Evolutionary conservation across 2,113 vertebrate genomes (phyloP).

Genomic region (Chloropsis hardwickii): DNA sequence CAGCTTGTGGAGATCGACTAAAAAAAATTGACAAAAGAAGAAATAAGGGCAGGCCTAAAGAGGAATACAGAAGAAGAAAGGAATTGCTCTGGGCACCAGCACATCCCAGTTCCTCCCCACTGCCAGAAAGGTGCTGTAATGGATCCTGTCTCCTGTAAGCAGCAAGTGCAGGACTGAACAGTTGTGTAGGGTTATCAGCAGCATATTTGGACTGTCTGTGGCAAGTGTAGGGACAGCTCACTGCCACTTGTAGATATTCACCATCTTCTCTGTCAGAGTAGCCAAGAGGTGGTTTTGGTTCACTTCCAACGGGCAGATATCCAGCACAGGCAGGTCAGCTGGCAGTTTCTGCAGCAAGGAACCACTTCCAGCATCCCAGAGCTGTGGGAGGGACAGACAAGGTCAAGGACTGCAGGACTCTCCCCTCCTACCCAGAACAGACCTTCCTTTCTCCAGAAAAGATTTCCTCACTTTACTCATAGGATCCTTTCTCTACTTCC

Average conservation of each 20-base stretch:
- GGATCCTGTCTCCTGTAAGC: neutral
- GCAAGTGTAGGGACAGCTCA: neutral
- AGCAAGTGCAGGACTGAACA: neutral
- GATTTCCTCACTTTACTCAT: neutral
- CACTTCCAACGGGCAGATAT: constrained; percentile 85
- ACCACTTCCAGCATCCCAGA: constrained; percentile 89
- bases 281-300: constrained; percentile 85
- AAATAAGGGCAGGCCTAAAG: neutral
- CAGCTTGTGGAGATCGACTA: neutral
- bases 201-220: neutral
- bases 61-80: neutral
- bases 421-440: neutral
- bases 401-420: neutral
- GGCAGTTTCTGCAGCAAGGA: constrained; percentile 86
- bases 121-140: neutral
- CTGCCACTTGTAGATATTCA: constrained; percentile 92
- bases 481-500: neutral
- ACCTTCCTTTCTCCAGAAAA: neutral
- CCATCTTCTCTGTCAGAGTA: constrained; percentile 88
- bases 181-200: neutral
- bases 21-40: neutral
- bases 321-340: constrained; percentile 86
- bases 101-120: neutral
- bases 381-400: constrained; percentile 70
- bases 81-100: neutral